Base-by-base conservation (phyloP, 2,797 vertebrate species). In the Ctenopoma kingsleyae region DNA sequence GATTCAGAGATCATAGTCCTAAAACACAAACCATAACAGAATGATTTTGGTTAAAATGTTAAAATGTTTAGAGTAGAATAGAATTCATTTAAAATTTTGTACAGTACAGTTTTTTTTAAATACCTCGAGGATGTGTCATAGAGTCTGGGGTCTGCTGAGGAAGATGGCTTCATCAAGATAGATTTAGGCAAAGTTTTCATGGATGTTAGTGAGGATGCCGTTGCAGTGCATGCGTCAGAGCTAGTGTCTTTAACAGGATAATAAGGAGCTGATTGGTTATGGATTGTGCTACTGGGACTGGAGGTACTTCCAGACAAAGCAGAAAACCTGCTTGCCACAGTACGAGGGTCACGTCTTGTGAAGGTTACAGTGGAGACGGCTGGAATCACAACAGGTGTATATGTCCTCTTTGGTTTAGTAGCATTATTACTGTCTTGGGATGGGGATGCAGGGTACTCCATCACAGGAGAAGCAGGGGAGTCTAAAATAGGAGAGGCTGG, bases 321-420 rank as follows among this genome's bases (percentile, higher is more conserved):
- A n/a, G 90, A 65, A 2, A 88, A 87, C 47, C 91, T 83, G 57
- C 84, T 92, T 47, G 94, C 89, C 0, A 95, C 96, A 2, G 95
- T 99, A 64, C 97, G 93, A 6, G 97, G 97, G 70, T 99, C 97
- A 51, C 96, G 94, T 71, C 96, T 95, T 15, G 96, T 96, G 76
- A 97, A 93, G 0, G 95, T 96, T 10, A 97, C 95, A 0, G 94
- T 96, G 23, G 92, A 91, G 30, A 92, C 89, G 4, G 89, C 86
- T 38, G 94, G 94, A 71, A 93, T 93, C 41, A 93, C 88, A 54
- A 93, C 91, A 20, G 92, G 92, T 57, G 86, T 75, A 64, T 92
- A 93, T 32, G 91, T 50, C 52, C 76, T 77, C 13, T 91, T 92
- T 65, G 82, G 82, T 46, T 32, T n/a, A n/a, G 60, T 51, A 3